phyloP scores from a whole-genome alignment of 2,888 invertebrate genomes.

The Folsomia candida region DNA sequence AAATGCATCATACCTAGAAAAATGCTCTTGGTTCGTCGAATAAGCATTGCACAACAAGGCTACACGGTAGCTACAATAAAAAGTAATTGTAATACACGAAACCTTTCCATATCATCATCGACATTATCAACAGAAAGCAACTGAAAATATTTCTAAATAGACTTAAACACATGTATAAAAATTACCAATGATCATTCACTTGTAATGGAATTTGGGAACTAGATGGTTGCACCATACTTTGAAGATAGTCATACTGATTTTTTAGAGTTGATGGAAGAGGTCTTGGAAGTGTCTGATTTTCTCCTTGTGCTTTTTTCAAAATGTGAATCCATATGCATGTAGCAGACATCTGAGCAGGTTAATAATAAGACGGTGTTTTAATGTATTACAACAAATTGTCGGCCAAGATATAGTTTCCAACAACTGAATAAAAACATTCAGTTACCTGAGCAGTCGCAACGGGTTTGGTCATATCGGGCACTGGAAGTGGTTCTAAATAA shows the following conservation, averaged over 20 bases:
- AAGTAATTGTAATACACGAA: too few relatives aligned
- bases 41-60: constrained; percentile 92
- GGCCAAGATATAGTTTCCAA: too few relatives aligned
- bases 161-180: too few relatives aligned
- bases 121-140: too few relatives aligned
- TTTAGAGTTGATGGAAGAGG: constrained; percentile 78
- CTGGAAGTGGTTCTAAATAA: constrained; percentile 79
- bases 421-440: too few relatives aligned
- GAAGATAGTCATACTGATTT: constrained; percentile 72
- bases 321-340: constrained; percentile 97
- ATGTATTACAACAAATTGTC: too few relatives aligned
- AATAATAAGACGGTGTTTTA: too few relatives aligned
- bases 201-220: constrained; percentile 59
- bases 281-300: constrained; percentile 71
- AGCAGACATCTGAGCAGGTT: constrained; percentile 88
- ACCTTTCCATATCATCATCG: too few relatives aligned
- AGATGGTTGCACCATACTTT: constrained; percentile 44
- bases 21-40: constrained; percentile 88
- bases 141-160: too few relatives aligned
- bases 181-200: constrained; percentile 88
- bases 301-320: constrained; percentile 86
- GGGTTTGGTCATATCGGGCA: constrained; percentile 89
- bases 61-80: too few relatives aligned
- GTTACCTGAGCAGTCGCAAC: too few relatives aligned
- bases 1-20: constrained; percentile 57